Conservation (phyloP, 2,797 vertebrate genomes). For the Lepilemur septentrionalis region DNA sequence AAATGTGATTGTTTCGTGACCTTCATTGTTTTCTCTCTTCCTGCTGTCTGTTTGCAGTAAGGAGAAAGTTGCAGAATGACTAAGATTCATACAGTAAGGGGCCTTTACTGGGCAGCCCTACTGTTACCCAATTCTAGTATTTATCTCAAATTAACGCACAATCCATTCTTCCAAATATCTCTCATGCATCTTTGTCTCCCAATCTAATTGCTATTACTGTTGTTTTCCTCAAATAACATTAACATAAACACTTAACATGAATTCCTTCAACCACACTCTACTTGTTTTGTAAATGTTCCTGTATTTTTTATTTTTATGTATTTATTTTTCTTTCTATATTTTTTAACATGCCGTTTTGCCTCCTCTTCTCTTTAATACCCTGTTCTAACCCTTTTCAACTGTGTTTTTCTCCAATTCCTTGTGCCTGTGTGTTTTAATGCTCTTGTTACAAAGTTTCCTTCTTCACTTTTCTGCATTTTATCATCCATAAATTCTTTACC, state of each 20-base stretch:
- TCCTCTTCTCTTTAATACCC: background rate
- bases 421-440: background rate
- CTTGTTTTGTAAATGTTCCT: background rate
- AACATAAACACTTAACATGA: background rate
- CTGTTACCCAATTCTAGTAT: background rate
- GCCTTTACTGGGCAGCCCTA: background rate
- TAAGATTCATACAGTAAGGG: background rate
- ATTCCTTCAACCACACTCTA: background rate
- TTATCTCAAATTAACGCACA: constrained; percentile 15
- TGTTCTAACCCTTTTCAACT: background rate
- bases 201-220: background rate
- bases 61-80: background rate
- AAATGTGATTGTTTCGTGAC: background rate
- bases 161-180: background rate
- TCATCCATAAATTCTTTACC: background rate
- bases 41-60: background rate
- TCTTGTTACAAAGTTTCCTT: background rate
- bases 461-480: background rate
- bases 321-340: background rate
- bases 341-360: background rate
- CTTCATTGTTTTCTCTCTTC: background rate
- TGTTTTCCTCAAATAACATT: background rate
- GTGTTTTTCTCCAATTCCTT: background rate
- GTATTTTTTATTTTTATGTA: background rate
- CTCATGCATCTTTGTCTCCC: background rate